A percentile compares a stretch with the other conserved stretches of the same genome.
phyloP scores from a whole-genome alignment of 2,113 vertebrate genomes.

The Onychorhynchus coronatus region DNA sequence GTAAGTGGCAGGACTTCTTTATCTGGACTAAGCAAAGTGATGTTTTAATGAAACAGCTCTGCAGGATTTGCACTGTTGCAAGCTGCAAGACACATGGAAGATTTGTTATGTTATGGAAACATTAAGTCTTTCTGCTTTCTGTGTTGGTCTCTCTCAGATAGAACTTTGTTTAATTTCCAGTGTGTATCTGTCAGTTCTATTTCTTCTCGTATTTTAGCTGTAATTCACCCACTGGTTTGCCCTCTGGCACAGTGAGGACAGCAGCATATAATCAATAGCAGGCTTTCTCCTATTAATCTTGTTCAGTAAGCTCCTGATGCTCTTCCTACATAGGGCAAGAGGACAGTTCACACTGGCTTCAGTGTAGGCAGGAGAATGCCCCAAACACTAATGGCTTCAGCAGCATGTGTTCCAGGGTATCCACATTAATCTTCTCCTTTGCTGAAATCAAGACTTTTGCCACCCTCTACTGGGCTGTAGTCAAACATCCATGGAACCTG shows the following conservation, averaged over 20 bases:
- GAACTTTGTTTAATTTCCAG: not conserved
- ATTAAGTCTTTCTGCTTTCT: not conserved
- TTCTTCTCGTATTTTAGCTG: not conserved
- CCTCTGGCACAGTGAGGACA: constrained; percentile 21
- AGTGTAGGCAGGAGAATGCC: not conserved
- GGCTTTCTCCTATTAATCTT: constrained; percentile 42
- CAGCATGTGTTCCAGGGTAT: constrained; percentile 27
- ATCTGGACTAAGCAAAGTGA: not conserved
- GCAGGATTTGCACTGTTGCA: not conserved
- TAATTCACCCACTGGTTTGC: constrained; percentile 10
- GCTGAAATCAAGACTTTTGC: constrained; percentile 33
- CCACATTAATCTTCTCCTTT: constrained; percentile 56
- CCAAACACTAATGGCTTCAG: not conserved
- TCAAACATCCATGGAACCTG: not conserved
- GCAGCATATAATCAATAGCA: constrained; percentile 20
- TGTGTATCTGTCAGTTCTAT: not conserved
- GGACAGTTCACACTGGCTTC: constrained; percentile 1
- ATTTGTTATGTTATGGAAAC: not conserved
- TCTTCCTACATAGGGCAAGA: not conserved
- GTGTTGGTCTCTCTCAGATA: not conserved
- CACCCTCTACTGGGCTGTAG: constrained; percentile 15
- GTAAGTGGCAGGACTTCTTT: not conserved
- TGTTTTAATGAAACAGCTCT: not conserved
- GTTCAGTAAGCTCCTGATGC: not conserved
- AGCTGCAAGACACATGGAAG: not conserved